Evolutionary conservation across 2,113 vertebrate species (phyloP).

Genomic region (Carlito syrichta): DNA sequence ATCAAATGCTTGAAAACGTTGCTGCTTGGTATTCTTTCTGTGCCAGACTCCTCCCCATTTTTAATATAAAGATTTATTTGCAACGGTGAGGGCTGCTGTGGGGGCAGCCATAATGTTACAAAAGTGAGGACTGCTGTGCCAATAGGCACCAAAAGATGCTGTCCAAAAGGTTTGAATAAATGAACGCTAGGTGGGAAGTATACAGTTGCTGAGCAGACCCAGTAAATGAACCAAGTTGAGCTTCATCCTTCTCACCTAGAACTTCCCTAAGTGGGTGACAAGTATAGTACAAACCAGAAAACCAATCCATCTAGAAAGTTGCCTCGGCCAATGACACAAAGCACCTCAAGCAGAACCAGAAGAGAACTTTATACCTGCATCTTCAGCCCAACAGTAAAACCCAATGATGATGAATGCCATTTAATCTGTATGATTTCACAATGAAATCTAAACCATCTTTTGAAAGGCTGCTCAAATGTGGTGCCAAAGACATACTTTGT

Average conservation of each 20-base stretch:
- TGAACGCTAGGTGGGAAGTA: not conserved
- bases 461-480: constrained; percentile 18
- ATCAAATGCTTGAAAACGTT: not conserved
- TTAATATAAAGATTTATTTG: not conserved
- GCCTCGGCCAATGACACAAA: not conserved
- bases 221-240: not conserved
- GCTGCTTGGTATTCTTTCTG: not conserved
- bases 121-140: not conserved
- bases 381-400: not conserved
- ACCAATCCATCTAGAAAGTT: not conserved
- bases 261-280: constrained; percentile 23
- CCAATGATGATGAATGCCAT: not conserved
- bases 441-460: constrained; percentile 1
- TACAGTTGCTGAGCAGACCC: not conserved
- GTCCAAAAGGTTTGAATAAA: not conserved
- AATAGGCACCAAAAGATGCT: not conserved
- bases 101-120: not conserved
- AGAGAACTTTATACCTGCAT: not conserved
- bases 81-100: not conserved
- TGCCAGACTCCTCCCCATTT: not conserved
- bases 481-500: not conserved
- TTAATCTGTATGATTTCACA: constrained; percentile 7
- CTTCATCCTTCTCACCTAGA: not conserved
- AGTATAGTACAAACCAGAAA: constrained; percentile 5
- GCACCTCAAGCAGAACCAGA: not conserved